A percentile compares a stretch with the other conserved stretches of the same genome.
Evolutionary conservation across 2,113 vertebrate species (phyloP).

Genomic region (Picathartes gymnocephalus): DNA sequence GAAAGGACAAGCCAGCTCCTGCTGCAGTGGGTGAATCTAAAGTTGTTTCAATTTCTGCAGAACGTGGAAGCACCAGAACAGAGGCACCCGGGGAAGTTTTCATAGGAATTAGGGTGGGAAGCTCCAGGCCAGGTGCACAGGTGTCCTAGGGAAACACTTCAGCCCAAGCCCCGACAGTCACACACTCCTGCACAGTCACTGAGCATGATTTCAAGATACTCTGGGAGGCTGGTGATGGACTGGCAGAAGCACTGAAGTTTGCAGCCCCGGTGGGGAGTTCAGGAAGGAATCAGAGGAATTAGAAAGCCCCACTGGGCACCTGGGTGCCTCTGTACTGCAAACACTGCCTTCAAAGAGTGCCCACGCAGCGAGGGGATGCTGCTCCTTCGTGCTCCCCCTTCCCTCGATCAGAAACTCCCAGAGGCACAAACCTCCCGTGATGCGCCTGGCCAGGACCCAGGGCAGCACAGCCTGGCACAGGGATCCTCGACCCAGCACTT

Average conservation of each 20-base stretch:
- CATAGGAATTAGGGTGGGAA: neutral
- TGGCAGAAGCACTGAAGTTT: neutral
- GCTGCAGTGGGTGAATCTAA: neutral
- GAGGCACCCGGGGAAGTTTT: neutral
- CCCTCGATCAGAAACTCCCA: neutral
- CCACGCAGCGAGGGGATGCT: neutral
- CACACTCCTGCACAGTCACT: fast-evolving
- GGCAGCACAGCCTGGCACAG: neutral
- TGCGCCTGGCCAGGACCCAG: neutral
- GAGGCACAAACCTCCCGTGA: neutral
- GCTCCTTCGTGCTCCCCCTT: neutral
- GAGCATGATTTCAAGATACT: neutral
- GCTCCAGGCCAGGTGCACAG: neutral
- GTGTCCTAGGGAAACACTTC: neutral
- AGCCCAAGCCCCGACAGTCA: neutral
- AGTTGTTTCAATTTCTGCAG: neutral
- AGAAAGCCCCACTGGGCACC: neutral
- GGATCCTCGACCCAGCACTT: neutral
- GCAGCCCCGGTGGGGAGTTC: neutral
- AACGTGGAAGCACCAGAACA: neutral
- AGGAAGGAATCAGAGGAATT: neutral
- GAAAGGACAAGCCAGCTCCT: neutral
- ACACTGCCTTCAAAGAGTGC: neutral
- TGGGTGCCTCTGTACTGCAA: neutral
- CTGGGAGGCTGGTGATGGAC: neutral